Evolutionary conservation across 2,797 vertebrate genomes (phyloP), one percentile per base, ranked within the genome.

Genomic region (Ceyx erithaca): DNA sequence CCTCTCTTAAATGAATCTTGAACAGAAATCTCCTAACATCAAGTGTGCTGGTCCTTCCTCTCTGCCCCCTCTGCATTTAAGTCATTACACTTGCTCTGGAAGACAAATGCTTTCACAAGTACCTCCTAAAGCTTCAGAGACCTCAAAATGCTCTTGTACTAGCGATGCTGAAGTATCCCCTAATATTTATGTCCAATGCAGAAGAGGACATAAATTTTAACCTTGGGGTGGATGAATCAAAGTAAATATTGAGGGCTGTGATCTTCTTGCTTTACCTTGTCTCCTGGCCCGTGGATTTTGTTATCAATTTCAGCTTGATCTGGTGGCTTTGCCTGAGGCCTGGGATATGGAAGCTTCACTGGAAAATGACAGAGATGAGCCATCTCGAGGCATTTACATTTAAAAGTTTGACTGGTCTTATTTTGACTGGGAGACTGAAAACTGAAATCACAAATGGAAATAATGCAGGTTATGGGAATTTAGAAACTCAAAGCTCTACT

Each of bases 311-410:
- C 85, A 89, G 57, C 64, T 72, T 79, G 78, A 43, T 90, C 76
- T 93, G 30, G 79, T 79, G 85, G 88, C 88, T 96, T 95, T 95
- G 86, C 94, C 91, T 70, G 70, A 87, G 84, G 77, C 92, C 68
- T 69, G 76, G 87, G 78, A 26, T 89, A 58, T 63, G 54, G 92
- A 94, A 94, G 89, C 18, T 75, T 67, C 82, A 59, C 66, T 97
- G 85, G 89, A 88, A 96, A 96, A 94, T 87, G 95, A 95, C 78
- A 96, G 82, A 90, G 66, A 41, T 58, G 80, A 95, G 76, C 43
- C 69, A 89, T 93, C 94, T 81, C 59, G 68, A 92, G 62, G 80
- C 92, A 85, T 91, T 92, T 84, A 89, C 78, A 43, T 85, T 93
- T 77, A 75, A 75, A 78, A 46, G 7, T 71, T 86, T 94, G 71